A percentile compares a stretch with the other conserved stretches of the same genome.
These are phyloP conservation scores for Chirona hameri DNA, from an alignment of 2,888 invertebrate genomes.

Conservation along the genomic window DNA sequence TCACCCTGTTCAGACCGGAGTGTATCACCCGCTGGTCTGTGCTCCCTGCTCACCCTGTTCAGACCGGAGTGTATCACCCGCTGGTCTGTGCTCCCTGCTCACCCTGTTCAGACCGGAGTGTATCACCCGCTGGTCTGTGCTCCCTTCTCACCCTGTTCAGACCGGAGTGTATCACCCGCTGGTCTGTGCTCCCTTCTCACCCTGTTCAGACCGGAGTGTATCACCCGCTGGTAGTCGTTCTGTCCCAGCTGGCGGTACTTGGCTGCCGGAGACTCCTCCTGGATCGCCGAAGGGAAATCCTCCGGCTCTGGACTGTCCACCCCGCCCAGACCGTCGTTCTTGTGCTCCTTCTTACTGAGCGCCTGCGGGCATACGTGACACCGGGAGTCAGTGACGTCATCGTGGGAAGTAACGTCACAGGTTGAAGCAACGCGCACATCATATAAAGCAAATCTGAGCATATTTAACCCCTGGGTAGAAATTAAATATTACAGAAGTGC, in stretches of 20 bases:
- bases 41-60: no score
- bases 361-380: constrained; percentile 62
- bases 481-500: no score
- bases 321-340: constrained; percentile 87
- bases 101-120: no score
- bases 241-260: not conserved
- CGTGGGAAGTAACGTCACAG: no score
- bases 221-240: not conserved
- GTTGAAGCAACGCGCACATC: no score
- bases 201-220: not conserved
- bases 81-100: no score
- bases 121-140: no score
- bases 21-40: no score
- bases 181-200: not conserved
- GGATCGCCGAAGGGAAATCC: constrained; percentile 33
- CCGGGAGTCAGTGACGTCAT: no score
- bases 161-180: not conserved
- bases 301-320: constrained; percentile 82
- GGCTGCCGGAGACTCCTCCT: not conserved
- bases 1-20: no score
- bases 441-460: no score
- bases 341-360: constrained; percentile 97
- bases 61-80: not conserved
- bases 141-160: not conserved
- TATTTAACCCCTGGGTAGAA: no score